Percentiles rank a stretch among this genome's conserved stretches.
Conservation (phyloP, 2,797 vertebrate species). For the Thaleichthys pacificus region DNA sequence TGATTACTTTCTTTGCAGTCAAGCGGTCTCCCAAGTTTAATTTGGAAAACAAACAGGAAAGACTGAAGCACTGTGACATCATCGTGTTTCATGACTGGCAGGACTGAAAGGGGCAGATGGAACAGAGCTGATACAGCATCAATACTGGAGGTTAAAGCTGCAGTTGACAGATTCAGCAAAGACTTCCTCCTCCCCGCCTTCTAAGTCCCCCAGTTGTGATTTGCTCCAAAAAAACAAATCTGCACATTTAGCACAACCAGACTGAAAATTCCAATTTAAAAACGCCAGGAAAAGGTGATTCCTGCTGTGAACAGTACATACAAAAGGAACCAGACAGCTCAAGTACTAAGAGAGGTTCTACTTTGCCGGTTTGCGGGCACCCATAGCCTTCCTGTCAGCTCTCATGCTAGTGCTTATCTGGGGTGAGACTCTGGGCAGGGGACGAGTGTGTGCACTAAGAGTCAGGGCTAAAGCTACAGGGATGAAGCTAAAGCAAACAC, state of each 20-base stretch:
- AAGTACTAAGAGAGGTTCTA: no score
- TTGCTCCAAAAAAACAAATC: background rate
- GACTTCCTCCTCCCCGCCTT: slow-evolving; percentile 29
- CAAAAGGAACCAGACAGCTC: no score
- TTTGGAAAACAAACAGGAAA: background rate
- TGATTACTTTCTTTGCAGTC: slow-evolving; percentile 13
- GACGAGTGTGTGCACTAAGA: slow-evolving; percentile 10
- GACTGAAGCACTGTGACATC: background rate
- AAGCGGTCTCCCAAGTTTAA: slow-evolving; percentile 14
- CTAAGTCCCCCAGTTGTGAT: background rate
- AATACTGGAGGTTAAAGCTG: slow-evolving; percentile 50
- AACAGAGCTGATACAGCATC: slow-evolving; percentile 54
- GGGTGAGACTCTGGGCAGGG: background rate
- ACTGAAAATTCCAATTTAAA: no score
- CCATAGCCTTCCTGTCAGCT: no score
- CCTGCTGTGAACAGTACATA: no score
- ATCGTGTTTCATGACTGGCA: slow-evolving; percentile 9
- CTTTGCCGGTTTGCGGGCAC: no score
- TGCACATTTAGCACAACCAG: no score
- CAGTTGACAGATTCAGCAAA: slow-evolving; percentile 49
- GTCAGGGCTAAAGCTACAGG: background rate
- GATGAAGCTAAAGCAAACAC: slow-evolving; percentile 5
- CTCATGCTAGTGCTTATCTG: background rate
- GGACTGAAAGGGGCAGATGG: background rate
- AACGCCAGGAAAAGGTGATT: no score